These are phyloP conservation scores for Lysiphlebus fabarum DNA, from an alignment of 1,140 invertebrate species.

Conservation along the genomic window DNA sequence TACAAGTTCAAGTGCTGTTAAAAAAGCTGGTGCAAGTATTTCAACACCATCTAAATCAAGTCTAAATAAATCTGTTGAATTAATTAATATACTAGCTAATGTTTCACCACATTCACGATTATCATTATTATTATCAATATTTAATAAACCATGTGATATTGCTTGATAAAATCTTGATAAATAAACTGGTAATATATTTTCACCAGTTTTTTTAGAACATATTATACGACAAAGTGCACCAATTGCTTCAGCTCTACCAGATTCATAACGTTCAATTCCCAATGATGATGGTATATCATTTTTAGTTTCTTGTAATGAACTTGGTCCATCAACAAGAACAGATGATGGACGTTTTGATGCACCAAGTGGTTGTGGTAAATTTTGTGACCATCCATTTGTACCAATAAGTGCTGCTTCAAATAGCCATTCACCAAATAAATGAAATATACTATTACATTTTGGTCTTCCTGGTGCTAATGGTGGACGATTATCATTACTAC, in stretches of 20 bases:
- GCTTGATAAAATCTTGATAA: constrained; percentile 92
- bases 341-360: constrained; percentile 53
- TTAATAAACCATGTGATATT: constrained; percentile 83
- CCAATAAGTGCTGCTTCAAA: constrained; percentile 93
- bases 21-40: constrained; percentile 83
- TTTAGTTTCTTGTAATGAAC: constrained; percentile 53
- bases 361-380: constrained; percentile 57
- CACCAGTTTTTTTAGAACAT: constrained; percentile 93
- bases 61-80: constrained; percentile 77
- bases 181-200: constrained; percentile 92
- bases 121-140: constrained; percentile 59
- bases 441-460: constrained; percentile 89
- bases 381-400: constrained; percentile 61
- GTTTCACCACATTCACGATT: constrained; percentile 68
- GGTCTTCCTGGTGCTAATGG: constrained; percentile 74
- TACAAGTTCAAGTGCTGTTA: constrained; percentile 85
- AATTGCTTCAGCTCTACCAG: constrained; percentile 91
- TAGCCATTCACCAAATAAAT: constrained; percentile 94
- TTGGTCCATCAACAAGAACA: constrained; percentile 53
- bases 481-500: constrained; percentile 57
- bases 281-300: constrained; percentile 54
- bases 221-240: constrained; percentile 93
- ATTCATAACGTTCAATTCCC: constrained; percentile 69
- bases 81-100: constrained; percentile 74
- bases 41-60: constrained; percentile 91